Conservation (phyloP, 2,113 vertebrate genomes). For the Glaucomys volans region DNA sequence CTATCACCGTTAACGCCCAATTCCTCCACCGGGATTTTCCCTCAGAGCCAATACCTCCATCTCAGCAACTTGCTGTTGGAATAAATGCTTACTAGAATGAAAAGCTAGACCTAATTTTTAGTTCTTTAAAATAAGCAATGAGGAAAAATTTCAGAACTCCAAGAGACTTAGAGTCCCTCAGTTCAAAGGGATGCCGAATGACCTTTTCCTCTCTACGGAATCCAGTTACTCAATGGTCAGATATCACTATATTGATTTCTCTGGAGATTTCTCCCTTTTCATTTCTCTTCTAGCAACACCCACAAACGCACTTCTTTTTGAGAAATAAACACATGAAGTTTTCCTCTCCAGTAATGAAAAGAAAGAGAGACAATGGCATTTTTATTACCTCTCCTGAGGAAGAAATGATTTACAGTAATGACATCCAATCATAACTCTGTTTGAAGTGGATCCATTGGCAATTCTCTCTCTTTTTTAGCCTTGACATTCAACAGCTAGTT, state of each 20-base stretch:
- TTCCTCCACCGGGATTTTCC: too few species aligned
- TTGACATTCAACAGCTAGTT: background rate
- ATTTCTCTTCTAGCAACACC: background rate
- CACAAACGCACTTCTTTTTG: background rate
- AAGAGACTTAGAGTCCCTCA: background rate
- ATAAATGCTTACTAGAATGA: background rate
- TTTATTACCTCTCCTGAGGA: background rate
- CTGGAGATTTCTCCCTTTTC: slow-evolving; percentile 22
- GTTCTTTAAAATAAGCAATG: background rate
- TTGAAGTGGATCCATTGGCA: background rate
- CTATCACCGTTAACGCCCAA: background rate
- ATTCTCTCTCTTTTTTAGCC: background rate
- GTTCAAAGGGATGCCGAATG: background rate
- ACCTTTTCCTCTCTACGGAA: background rate
- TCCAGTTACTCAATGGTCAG: background rate
- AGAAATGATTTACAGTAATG: background rate
- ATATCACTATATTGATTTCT: background rate
- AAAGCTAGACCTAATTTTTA: background rate
- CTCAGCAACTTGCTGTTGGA: background rate
- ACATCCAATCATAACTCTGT: background rate
- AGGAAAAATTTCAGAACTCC: background rate
- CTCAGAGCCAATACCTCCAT: background rate
- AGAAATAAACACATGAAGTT: background rate
- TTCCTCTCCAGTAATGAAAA: background rate
- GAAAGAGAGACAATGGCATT: background rate